Evolutionary conservation across 2,113 vertebrate species (phyloP).

Genomic region (Rhodinocichla rosea): DNA sequence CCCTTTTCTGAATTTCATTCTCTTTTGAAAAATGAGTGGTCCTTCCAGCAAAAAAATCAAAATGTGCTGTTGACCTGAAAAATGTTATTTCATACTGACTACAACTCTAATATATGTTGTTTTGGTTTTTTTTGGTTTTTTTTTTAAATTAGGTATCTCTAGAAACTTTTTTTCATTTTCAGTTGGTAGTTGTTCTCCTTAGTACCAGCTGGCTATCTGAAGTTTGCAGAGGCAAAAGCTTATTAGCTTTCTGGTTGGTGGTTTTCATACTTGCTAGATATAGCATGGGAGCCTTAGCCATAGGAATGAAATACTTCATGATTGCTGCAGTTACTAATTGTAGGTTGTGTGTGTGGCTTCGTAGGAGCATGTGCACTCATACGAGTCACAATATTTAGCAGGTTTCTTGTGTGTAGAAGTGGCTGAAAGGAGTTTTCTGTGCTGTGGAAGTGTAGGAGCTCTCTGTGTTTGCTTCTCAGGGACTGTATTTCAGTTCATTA

Average conservation of each 20-base stretch:
- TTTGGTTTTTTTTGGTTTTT: not conserved
- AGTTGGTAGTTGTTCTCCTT: not conserved
- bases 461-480: not conserved
- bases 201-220: not conserved
- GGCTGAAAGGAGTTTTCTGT: not conserved
- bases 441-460: not conserved
- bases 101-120: not conserved
- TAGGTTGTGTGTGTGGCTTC: not conserved
- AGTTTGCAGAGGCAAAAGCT: not conserved
- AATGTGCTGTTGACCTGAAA: not conserved
- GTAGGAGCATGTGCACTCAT: fast-evolving
- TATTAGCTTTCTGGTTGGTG: not conserved
- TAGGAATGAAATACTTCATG: not conserved
- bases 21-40: not conserved
- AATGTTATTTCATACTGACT: not conserved
- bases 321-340: not conserved
- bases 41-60: not conserved
- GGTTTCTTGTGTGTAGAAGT: not conserved
- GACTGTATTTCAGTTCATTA: not conserved
- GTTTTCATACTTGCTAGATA: not conserved
- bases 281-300: not conserved
- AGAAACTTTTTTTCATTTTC: not conserved
- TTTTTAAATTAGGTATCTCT: not conserved
- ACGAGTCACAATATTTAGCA: not conserved
- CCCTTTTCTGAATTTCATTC: not conserved